Base-by-base conservation (phyloP, 2,797 vertebrate genomes). In the Xerus rutilus region DNA sequence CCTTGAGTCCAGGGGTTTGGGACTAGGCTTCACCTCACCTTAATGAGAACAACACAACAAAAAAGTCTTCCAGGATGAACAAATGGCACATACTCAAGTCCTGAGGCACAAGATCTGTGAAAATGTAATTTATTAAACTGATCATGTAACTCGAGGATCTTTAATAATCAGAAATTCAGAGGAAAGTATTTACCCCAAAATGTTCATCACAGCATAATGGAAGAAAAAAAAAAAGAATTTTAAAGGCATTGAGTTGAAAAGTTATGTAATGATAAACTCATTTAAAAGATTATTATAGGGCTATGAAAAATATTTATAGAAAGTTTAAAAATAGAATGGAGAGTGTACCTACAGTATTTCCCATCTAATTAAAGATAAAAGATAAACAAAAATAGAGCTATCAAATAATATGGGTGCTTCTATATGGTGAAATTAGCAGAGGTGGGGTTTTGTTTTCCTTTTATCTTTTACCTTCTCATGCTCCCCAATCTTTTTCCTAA, bases 31-130 rank as follows among this genome's bases (percentile, higher is more conserved):
- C 21, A 30, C 3, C 35, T 69, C 32, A 47, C 39, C 54, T 2
- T 57, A 65, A 15, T 28, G n/a, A 8, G 13, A 65, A 32, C 25
- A 9, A 32, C 5, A 62, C 25, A 30, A 32, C 25, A 13, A 30
- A 64, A 65, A 32, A 65, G 28, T 13, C 18, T 47, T 39, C 47
- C 45, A 76, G 43, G 69, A 79, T 87, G 54, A 91, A 78, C 83
- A 84, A 78, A 91, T 67, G 52, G 86, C 57, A 88, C 77, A 62
- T 64, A 78, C 21, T 89, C 39, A 89, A 89, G 39, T 92, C 67
- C 43, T 43, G 18, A 86, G 28, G 65, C 47, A 78, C 54, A 79
- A 54, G 52, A 77, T 32, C 52, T 0, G 3, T 91, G 32, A 73
- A 64, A 83, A 67, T 47, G 3, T 47, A 47, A 52, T 30, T 90